These are phyloP conservation scores for Lasioglossum figueresi DNA, from an alignment of 2,888 invertebrate genomes.

Conservation along the genomic window DNA sequence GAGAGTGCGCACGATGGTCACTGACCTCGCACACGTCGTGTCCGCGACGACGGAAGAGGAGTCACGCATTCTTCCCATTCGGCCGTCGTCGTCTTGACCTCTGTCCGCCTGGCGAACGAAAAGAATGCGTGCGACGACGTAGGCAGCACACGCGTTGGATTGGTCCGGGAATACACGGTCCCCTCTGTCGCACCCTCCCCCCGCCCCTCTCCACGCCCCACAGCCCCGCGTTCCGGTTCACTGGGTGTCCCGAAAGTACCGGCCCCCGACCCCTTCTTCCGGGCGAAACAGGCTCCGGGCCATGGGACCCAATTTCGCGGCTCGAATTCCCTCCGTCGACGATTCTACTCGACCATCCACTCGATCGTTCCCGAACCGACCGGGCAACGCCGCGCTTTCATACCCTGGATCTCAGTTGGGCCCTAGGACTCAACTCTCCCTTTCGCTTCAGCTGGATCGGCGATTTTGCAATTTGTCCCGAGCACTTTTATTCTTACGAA, in stretches of 20 bases:
- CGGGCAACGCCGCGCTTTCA: not conserved
- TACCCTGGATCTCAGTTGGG: not conserved
- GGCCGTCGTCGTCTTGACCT: slow-evolving; percentile 68
- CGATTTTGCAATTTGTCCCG: not conserved
- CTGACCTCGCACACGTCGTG: slow-evolving; percentile 78
- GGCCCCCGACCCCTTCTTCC: not conserved
- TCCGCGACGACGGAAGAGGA: slow-evolving; percentile 72
- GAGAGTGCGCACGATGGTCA: slow-evolving; percentile 74
- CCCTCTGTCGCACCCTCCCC: not conserved
- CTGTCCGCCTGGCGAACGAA: slow-evolving; percentile 64
- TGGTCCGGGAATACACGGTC: slow-evolving; percentile 55
- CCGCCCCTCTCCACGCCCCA: not conserved
- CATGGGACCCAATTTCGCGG: slow-evolving; percentile 2
- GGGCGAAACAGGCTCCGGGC: not conserved
- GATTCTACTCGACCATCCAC: not conserved
- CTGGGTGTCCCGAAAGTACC: slow-evolving; percentile 24
- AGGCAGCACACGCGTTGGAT: slow-evolving; percentile 44
- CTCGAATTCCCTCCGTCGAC: not conserved
- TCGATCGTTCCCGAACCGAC: not conserved
- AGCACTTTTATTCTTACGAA: not conserved
- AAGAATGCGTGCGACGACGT: slow-evolving; percentile 57
- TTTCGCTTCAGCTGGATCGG: not conserved
- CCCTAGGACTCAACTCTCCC: not conserved
- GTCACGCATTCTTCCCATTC: slow-evolving; percentile 74
- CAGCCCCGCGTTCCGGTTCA: not conserved